Conservation (phyloP, 2,113 vertebrate genomes). For the Cyanistes caeruleus region DNA sequence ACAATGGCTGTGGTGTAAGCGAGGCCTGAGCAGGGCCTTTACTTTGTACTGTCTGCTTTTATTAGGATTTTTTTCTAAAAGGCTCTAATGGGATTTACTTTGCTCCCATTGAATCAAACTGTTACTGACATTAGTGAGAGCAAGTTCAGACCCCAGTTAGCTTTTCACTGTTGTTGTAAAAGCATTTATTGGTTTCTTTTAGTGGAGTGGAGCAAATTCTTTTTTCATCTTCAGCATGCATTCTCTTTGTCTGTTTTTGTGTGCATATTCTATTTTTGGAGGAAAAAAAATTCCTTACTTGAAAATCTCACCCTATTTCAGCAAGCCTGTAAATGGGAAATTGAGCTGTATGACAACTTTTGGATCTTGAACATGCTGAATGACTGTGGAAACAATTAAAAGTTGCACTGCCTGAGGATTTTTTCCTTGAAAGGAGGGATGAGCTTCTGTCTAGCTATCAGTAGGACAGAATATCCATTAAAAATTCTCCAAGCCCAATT, state of each 20-base stretch:
- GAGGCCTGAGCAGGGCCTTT: background rate
- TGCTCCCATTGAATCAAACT: conserved; percentile 54
- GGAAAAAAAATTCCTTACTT: background rate
- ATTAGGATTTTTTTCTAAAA: conserved; percentile 46
- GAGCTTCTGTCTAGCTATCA: background rate
- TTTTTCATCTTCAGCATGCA: background rate
- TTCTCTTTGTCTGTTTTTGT: conserved; percentile 17
- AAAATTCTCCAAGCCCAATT: background rate
- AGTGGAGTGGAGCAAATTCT: conserved; percentile 9
- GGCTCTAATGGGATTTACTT: conserved; percentile 59
- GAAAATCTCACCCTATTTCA: conserved; percentile 5
- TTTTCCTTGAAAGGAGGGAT: background rate
- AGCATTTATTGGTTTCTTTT: conserved; percentile 37
- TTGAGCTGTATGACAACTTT: background rate
- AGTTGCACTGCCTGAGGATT: background rate
- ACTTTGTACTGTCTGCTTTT: conserved; percentile 45
- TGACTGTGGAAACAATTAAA: conserved; percentile 10
- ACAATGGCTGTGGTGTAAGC: background rate
- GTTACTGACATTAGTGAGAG: conserved; percentile 37
- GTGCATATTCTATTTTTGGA: background rate
- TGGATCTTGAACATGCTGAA: background rate
- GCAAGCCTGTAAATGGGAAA: background rate
- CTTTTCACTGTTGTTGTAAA: conserved; percentile 30
- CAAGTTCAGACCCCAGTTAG: conserved; percentile 29
- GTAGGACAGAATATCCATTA: background rate